A percentile compares a stretch with the other conserved stretches of the same genome.
Conservation (phyloP, 1,140 invertebrate genomes). For the Papilio helenus region DNA sequence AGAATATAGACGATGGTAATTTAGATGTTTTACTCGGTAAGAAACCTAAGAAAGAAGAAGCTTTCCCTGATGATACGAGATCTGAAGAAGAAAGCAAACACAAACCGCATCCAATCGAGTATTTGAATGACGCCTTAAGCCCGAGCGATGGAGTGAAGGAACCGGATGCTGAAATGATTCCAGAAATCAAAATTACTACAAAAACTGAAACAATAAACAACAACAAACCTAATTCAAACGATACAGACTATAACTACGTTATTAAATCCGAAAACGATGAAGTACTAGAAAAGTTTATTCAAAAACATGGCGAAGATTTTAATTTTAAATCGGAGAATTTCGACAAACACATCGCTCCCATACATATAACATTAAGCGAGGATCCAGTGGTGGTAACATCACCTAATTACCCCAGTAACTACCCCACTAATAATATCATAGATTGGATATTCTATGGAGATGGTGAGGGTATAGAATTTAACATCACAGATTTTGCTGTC, state of each 20-base stretch:
- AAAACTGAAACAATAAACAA: constrained; percentile 20
- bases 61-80: constrained; percentile 36
- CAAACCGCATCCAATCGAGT: constrained; percentile 47
- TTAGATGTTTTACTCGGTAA: constrained; percentile 46
- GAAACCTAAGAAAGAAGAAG: constrained; percentile 37
- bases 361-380: constrained; percentile 50
- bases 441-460: constrained; percentile 71
- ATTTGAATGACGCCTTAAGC: constrained; percentile 55
- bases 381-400: constrained; percentile 57
- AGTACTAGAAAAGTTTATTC: constrained; percentile 48
- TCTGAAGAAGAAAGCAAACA: constrained; percentile 20
- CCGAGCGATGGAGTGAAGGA: constrained; percentile 40
- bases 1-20: constrained; percentile 52
- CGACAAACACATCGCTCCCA: constrained; percentile 42
- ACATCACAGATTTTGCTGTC: constrained; percentile 63
- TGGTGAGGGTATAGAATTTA: constrained; percentile 72
- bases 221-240: constrained; percentile 23
- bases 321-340: constrained; percentile 44
- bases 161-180: constrained; percentile 34
- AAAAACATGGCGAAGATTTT: constrained; percentile 46
- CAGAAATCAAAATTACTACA: constrained; percentile 21
- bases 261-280: constrained; percentile 48
- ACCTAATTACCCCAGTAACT: constrained; percentile 58
- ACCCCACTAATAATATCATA: constrained; percentile 59
- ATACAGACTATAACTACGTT: constrained; percentile 46